phyloP scores from a whole-genome alignment of 2,888 invertebrate species.

The Pyrrhosoma nymphula region DNA sequence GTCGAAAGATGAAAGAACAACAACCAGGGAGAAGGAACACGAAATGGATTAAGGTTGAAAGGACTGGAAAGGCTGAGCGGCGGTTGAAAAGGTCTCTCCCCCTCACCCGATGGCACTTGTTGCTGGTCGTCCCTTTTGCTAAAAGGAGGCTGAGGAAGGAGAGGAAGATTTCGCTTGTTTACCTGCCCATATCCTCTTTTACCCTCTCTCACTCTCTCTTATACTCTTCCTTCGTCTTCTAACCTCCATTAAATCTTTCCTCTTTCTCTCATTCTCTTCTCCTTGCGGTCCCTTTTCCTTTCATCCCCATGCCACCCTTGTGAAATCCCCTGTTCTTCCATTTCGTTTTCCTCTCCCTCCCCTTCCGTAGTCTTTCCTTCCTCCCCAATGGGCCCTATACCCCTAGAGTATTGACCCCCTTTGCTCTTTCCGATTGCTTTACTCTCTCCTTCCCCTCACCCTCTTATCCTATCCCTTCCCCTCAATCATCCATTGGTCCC shows the following conservation, averaged over 20 bases:
- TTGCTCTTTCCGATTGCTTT: not conserved
- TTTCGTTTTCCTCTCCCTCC: not conserved
- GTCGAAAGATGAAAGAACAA: not conserved
- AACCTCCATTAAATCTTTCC: not conserved
- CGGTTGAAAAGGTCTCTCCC: no score
- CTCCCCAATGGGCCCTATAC: not conserved
- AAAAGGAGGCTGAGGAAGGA: not conserved
- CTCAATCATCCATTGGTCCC: not conserved
- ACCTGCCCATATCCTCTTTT: not conserved
- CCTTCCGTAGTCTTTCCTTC: not conserved
- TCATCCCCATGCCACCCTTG: not conserved
- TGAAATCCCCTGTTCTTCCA: not conserved
- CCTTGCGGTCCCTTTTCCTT: not conserved
- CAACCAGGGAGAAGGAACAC: not conserved
- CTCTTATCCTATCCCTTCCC: not conserved
- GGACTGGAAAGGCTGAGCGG: not conserved
- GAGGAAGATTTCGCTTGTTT: not conserved
- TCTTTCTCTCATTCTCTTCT: not conserved
- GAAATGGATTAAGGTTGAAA: not conserved
- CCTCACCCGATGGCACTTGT: not conserved
- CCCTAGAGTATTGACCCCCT: not conserved
- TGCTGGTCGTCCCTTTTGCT: not conserved
- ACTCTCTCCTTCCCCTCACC: not conserved
- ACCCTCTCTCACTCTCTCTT: not conserved
- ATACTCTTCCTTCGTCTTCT: not conserved